These are phyloP conservation scores for Lonchura striata DNA, from an alignment of 2,113 vertebrate species.

Conservation along the genomic window DNA sequence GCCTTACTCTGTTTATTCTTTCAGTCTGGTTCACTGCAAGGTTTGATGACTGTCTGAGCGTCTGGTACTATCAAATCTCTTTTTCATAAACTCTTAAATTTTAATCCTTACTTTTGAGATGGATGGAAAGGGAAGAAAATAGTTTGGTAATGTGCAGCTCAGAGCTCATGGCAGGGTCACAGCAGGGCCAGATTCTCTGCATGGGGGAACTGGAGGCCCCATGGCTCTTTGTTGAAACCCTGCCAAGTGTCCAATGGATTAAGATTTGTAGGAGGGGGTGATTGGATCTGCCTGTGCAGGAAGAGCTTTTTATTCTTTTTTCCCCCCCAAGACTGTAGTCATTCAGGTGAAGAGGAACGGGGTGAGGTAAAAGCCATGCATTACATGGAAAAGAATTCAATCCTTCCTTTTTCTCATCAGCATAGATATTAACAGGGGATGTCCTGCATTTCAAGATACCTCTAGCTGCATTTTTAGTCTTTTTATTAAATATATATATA, in stretches of 20 bases:
- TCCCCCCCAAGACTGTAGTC: not conserved
- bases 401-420: not conserved
- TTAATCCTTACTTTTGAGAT: not conserved
- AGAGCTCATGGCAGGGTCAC: constrained; percentile 21
- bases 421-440: not conserved
- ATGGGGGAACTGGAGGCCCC: constrained; percentile 2
- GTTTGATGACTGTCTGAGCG: not conserved
- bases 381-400: not conserved
- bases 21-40: not conserved
- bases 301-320: not conserved
- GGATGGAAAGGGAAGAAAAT: not conserved
- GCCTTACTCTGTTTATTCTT: not conserved
- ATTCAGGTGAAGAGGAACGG: constrained; percentile 1
- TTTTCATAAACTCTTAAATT: not conserved
- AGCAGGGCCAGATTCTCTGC: constrained; percentile 30
- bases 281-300: constrained; percentile 6
- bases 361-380: not conserved
- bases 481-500: not conserved
- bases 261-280: constrained; percentile 13
- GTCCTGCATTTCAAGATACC: not conserved
- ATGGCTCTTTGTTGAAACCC: constrained; percentile 40
- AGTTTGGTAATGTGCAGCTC: not conserved
- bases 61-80: not conserved
- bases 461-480: not conserved
- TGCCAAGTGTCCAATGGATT: constrained; percentile 48